Percentiles rank a stretch among this genome's conserved stretches.
Evolutionary conservation across 2,113 vertebrate genomes (phyloP).

Genomic region (Cacatua alba): DNA sequence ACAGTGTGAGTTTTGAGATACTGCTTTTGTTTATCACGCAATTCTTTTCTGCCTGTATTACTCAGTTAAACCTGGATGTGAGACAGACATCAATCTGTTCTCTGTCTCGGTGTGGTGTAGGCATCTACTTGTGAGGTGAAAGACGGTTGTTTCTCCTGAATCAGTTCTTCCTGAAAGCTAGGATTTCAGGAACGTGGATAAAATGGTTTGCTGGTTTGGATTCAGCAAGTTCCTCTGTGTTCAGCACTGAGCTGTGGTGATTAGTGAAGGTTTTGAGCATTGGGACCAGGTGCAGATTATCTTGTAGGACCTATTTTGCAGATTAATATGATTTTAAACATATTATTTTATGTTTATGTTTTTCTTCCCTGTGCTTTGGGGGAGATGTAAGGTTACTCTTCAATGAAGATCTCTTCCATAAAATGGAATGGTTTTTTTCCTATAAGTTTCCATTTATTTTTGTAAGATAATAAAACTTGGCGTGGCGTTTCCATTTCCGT

Average conservation of each 20-base stretch:
- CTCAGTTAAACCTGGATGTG: not conserved
- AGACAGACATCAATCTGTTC: not conserved
- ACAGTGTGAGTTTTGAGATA: not conserved
- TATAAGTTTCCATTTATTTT: not conserved
- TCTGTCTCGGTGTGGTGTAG: not conserved
- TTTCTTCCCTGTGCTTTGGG: not conserved
- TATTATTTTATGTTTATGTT: not conserved
- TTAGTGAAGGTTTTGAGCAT: not conserved
- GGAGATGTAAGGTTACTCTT: not conserved
- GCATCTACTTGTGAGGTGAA: not conserved
- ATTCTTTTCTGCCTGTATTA: not conserved
- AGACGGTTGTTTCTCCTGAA: not conserved
- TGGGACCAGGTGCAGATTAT: not conserved
- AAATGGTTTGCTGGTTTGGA: not conserved
- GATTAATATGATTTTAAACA: not conserved
- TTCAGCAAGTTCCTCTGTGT: not conserved
- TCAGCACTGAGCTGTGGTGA: not conserved
- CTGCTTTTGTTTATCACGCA: accelerated
- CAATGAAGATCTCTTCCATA: not conserved
- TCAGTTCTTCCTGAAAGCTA: not conserved
- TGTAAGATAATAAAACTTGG: not conserved
- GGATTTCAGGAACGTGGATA: not conserved
- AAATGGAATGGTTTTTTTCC: not conserved
- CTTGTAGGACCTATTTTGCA: not conserved
- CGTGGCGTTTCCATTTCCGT: not conserved